Evolutionary conservation across 1,140 invertebrate species (phyloP), one percentile per base, ranked within the genome.

Genomic region (Aphaenogaster rudis): DNA sequence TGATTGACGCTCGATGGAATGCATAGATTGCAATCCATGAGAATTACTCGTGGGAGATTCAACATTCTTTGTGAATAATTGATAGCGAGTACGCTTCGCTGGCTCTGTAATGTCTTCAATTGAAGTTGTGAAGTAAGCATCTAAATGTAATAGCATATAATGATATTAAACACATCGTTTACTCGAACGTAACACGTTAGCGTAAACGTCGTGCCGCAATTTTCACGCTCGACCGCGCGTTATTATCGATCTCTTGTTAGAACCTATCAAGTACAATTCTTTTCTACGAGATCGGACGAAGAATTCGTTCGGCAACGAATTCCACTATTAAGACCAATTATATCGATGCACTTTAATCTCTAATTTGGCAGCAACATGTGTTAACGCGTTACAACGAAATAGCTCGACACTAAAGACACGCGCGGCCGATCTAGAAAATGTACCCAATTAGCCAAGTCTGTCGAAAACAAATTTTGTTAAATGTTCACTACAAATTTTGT

Each of bases 211-310:
- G 8, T 54, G 33, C 3, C n/a, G n/a, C 21, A 17, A 48, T 84
- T 84, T 42, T 45, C 69, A 76, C 42, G 57, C 80, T 76, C 4
- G 17, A 76, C 45, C n/a, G 28, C 42, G n/a, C 11, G 28, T 74
- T 74, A 61, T 61, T 74, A 61, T 82, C 50, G 52, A 54, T 28
- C 48, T 8, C 5, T 13, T 45, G 36, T 76, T 42, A n/a, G 17
- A 67, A 42, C 7, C n/a, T 45, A 21, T 57, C 13, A 39, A 39
- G 36, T 39, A n/a, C 52, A 3, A 36, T 72, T 50, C 8, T 17
- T 50, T 72, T 52, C 28, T 52, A 17, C 13, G n/a, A 21, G 28
- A 11, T 72, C 15, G 21, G 48, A 9, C 11, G 15, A 21, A 13
- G n/a, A 42, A 67, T 67, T 45, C 13, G 17, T 21, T 66, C 7